Evolutionary conservation across 1,140 invertebrate species (phyloP).

Genomic region (Brevipalpus yothersi): DNA sequence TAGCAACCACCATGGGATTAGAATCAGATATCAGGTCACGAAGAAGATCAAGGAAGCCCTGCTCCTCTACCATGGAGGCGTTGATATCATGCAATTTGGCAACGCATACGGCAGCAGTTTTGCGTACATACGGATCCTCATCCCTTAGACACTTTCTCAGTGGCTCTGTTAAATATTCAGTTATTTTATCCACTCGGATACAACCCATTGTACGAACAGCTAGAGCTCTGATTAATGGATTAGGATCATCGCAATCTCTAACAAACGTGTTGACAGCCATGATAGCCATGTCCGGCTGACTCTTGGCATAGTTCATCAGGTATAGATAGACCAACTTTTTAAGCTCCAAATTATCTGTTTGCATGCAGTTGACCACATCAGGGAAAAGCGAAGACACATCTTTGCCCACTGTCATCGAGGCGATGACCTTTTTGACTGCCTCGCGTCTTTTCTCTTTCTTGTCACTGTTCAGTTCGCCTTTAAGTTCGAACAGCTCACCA

Average conservation of each 20-base stretch:
- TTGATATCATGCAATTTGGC: conserved; percentile 99
- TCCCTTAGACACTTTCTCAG: conserved; percentile 93
- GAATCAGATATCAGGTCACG: conserved; percentile 93
- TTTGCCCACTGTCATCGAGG: conserved; percentile 96
- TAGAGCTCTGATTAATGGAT: conserved; percentile 89
- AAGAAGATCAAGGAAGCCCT: conserved; percentile 91
- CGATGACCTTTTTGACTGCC: conserved; percentile 99
- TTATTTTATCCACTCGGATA: conserved; percentile 98
- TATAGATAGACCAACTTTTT: conserved; percentile 99
- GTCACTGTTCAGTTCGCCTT: conserved; percentile 96
- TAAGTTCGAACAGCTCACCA: conserved; percentile 92
- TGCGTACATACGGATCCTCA: conserved; percentile 97
- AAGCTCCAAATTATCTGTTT: conserved; percentile 96
- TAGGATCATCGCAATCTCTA: conserved; percentile 98
- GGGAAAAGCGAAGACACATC: conserved; percentile 70
- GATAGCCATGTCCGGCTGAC: conserved; percentile 98
- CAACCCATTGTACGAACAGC: conserved; percentile 99
- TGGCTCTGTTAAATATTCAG: conserved; percentile 97
- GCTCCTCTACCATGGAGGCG: conserved; percentile 82
- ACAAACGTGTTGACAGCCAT: conserved; percentile 99
- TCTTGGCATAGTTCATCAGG: conserved; percentile 99
- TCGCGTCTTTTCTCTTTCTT: conserved; percentile 99
- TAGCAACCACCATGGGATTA: conserved; percentile 99
- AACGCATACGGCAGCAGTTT: conserved; percentile 97
- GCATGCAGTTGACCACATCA: conserved; percentile 99